Evolutionary conservation across 2,888 invertebrate species (phyloP), one percentile per base, ranked within the genome.

Genomic region (Drosophila imparisetae): DNA sequence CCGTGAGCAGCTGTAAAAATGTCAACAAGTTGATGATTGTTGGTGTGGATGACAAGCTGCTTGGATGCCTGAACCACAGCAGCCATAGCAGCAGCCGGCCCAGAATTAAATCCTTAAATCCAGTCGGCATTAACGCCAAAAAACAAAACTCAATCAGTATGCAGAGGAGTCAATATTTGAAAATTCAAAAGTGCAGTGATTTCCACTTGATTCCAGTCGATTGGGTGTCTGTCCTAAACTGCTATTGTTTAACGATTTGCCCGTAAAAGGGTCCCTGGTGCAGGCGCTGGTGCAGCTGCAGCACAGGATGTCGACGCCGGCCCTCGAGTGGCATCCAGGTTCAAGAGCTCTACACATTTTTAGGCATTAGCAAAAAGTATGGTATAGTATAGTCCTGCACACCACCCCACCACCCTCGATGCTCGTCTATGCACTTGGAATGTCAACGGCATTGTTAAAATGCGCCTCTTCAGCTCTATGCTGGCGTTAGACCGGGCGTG

Each of bases 11-110:
- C 53, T 62, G 81, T 60, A 74, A 53, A 83, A 75, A 81, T 88
- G 86, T 86, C 90, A 90, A 90, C 89, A 88, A 83, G 90, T 86
- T 75, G 78, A 83, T 78, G 83, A 83, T 72, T 83, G 85, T 67
- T 79, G 77, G 74, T 83, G 83, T 75, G 60, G 74, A 65, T 81
- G 77, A 72, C 74, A 77, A 68, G 72, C 49, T 65, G 83, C 55
- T 34, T 18, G 57, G 10, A 38, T 65, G 77, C 48, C 61, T 18
- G 54, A 60, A 61, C 4, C 4, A 15, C 15, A 45, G 24, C 21
- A 21, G 21, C 21, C 7, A 11, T 10, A n/a, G 50, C n/a, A 30
- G 15, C 48, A 62, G 34, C 60, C 49, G 45, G 24, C 34, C 24
- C 55, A 29, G 38, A 42, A 36, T 18, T 54, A 38, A 21, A 40